Evolutionary conservation across 1,140 invertebrate genomes (phyloP).

Genomic region (Caenorhabditis elegans): DNA sequence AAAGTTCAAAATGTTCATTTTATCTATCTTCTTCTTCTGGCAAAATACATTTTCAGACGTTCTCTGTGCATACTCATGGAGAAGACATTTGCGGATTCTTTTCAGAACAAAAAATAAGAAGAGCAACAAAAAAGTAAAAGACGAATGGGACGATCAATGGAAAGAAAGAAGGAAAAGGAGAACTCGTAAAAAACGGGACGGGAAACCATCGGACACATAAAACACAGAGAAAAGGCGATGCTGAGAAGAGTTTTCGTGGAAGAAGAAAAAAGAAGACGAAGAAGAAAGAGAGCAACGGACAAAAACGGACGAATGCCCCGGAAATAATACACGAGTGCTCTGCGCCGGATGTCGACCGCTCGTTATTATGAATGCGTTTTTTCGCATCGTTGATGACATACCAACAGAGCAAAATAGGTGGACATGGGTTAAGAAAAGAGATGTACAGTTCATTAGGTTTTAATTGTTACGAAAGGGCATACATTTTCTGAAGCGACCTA

Average conservation of each 20-base stretch:
- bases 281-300: not conserved
- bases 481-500: no score
- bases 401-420: no score
- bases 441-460: no score
- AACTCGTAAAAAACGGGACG: conserved; percentile 25
- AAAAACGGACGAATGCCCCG: conserved; percentile 27
- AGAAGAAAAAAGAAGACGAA: no score
- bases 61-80: no score
- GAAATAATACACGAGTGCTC: conserved; percentile 21
- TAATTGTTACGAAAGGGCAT: no score
- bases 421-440: no score
- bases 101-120: not conserved
- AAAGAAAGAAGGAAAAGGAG: not conserved
- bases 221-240: conserved; percentile 17
- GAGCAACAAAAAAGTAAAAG: not conserved
- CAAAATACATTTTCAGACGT: no score
- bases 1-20: no score
- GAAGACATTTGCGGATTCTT: not conserved
- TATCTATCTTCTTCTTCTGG: no score
- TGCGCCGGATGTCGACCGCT: not conserved
- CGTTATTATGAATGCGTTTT: conserved; percentile 28
- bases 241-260: conserved; percentile 21
- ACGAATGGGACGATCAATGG: not conserved
- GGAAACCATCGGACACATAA: conserved; percentile 20
- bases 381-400: conserved; percentile 15